These are phyloP conservation scores for Micrastur ruficollis DNA, from an alignment of 2,797 vertebrate genomes.

Conservation along the genomic window DNA sequence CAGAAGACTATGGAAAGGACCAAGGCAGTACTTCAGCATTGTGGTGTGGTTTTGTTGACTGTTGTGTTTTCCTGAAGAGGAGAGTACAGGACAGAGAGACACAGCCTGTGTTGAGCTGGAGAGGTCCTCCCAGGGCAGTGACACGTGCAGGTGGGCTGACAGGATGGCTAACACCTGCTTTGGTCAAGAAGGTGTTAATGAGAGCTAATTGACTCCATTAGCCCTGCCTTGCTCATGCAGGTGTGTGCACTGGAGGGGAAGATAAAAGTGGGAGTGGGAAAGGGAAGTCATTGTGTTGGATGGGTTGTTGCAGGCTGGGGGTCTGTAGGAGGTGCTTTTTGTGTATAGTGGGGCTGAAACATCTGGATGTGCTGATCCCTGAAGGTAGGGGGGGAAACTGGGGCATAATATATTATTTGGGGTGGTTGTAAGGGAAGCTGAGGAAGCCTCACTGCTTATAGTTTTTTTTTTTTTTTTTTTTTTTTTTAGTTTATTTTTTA, in stretches of 20 bases:
- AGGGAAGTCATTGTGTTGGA: too few species aligned
- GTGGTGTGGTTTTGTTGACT: background rate
- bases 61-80: background rate
- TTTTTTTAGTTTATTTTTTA: background rate
- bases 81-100: background rate
- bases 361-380: background rate
- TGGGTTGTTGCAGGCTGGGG: fast-evolving
- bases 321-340: background rate
- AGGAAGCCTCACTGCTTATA: background rate
- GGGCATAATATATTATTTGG: background rate
- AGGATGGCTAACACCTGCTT: background rate
- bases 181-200: background rate
- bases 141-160: background rate
- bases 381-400: background rate
- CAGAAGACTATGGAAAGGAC: background rate
- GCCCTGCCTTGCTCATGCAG: background rate
- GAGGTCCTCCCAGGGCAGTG: background rate
- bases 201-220: background rate
- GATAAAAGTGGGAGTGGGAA: background rate
- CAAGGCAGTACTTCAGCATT: background rate
- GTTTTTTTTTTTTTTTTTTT: fast-evolving
- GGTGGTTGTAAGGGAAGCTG: background rate
- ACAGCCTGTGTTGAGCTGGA: background rate
- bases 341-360: background rate
- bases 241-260: background rate